These are phyloP conservation scores for Furcula furcula DNA, from an alignment of 2,888 invertebrate genomes.

Conservation along the genomic window DNA sequence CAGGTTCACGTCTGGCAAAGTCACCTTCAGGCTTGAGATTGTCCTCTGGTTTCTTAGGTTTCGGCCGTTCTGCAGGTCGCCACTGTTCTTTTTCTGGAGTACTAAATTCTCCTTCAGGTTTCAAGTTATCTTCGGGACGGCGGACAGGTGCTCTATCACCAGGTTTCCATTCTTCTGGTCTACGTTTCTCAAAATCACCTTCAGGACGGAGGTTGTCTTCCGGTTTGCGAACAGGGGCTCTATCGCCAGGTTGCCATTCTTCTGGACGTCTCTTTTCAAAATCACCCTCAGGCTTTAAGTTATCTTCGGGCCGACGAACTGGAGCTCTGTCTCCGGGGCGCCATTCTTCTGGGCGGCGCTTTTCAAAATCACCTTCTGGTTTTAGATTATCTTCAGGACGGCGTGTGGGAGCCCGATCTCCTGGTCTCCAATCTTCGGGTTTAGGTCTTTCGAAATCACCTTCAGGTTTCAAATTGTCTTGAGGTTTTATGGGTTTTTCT, in stretches of 20 bases:
- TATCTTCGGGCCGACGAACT: conserved; percentile 76
- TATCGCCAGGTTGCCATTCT: conserved; percentile 60
- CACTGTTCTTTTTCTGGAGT: conserved; percentile 41
- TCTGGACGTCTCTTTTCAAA: conserved; percentile 61
- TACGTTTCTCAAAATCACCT: conserved; percentile 46
- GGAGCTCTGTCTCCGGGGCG: conserved; percentile 7
- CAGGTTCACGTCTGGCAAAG: conserved; percentile 44
- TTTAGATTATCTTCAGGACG: conserved; percentile 13
- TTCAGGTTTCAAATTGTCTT: conserved; percentile 77
- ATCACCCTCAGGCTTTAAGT: conserved; percentile 76
- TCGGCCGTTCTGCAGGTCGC: conserved; percentile 58
- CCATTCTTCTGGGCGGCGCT: conserved; percentile 34
- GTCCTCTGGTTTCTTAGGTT: conserved; percentile 78
- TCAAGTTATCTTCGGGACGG: conserved; percentile 74
- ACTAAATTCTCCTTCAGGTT: conserved; percentile 72
- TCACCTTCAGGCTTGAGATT: conserved; percentile 69
- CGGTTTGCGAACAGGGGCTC: conserved; percentile 6
- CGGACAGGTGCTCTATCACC: conserved; percentile 59
- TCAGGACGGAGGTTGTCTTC: conserved; percentile 62
- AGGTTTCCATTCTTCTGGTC: conserved; percentile 56
- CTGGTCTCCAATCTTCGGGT: conserved; percentile 57
- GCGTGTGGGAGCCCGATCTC: conserved; percentile 34
- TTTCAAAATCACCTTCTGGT: conserved; percentile 39
- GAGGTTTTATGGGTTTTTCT: conserved; percentile 48
- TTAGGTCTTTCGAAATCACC: conserved; percentile 76